These are phyloP conservation scores for Muscicapa striata DNA, from an alignment of 2,797 vertebrate genomes.

Conservation along the genomic window DNA sequence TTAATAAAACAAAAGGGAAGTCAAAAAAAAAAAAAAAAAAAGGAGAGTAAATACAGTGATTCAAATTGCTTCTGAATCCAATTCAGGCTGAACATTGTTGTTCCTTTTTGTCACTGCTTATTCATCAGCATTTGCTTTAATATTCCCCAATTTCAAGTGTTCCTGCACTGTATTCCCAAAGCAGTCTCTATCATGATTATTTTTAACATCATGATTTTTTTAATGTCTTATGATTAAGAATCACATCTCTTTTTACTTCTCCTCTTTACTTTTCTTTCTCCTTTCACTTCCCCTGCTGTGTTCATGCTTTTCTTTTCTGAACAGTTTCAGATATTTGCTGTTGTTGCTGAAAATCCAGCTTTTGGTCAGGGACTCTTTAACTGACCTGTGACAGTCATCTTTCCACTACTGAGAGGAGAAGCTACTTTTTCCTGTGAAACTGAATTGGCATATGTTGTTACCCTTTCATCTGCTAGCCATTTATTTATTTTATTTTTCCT, in stretches of 20 bases:
- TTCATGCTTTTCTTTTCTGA: neutral
- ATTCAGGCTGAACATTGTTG: neutral
- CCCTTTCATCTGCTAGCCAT: neutral
- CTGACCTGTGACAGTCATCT: neutral
- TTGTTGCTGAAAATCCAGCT: neutral
- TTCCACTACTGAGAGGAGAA: neutral
- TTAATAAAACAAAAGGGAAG: neutral
- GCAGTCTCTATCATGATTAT: neutral
- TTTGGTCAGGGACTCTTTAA: neutral
- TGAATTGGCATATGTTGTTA: neutral
- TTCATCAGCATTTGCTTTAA: neutral
- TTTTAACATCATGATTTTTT: neutral
- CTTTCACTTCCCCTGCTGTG: neutral
- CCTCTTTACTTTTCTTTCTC: neutral
- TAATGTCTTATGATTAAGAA: neutral
- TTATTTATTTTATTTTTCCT: neutral
- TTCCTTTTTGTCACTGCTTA: neutral
- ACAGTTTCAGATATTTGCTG: neutral
- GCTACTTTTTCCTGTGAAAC: neutral
- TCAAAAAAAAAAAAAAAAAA: rapidly evolving
- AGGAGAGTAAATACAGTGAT: neutral
- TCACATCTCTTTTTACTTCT: neutral
- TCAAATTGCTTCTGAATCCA: neutral
- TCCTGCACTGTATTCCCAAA: neutral
- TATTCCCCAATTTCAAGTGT: neutral